Evolutionary conservation across 1,140 invertebrate genomes (phyloP).

Genomic region (Mercenaria mercenaria): DNA sequence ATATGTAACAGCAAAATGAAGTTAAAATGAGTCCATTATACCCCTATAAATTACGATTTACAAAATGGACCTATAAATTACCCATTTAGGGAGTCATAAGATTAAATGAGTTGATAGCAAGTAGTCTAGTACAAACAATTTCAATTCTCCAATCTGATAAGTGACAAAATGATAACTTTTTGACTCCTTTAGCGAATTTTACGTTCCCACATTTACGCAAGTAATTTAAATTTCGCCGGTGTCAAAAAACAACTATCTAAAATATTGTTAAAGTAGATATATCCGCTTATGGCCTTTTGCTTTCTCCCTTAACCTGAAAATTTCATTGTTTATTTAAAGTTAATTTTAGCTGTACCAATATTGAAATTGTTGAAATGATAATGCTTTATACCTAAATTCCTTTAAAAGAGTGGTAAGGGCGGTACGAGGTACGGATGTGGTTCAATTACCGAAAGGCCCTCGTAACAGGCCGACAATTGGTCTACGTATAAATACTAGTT

Average conservation of each 20-base stretch:
- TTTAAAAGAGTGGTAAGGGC: not conserved
- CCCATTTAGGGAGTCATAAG: conserved; percentile 45
- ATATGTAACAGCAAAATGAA: not conserved
- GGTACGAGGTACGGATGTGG: conserved; percentile 36
- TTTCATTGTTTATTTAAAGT: conserved; percentile 15
- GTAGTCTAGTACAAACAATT: not conserved
- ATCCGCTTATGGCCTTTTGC: not conserved
- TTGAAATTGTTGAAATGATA: conserved; percentile 38
- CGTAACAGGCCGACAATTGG: conserved; percentile 36
- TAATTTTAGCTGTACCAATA: conserved; percentile 35
- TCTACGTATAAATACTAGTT: conserved; percentile 39
- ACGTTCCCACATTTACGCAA: conserved; percentile 39
- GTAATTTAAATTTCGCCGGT: not conserved
- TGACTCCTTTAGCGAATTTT: conserved; percentile 24
- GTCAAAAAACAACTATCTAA: not conserved
- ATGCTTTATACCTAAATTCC: not conserved
- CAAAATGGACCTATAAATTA: conserved; percentile 19
- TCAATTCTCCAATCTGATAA: conserved; percentile 43
- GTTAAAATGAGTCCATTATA: conserved; percentile 9
- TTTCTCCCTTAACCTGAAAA: not conserved
- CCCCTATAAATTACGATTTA: conserved; percentile 31
- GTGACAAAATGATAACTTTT: not conserved
- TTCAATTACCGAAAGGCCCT: not conserved
- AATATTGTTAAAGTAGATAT: not conserved
- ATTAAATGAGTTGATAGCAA: conserved; percentile 26